Conservation (phyloP, 2,888 invertebrate species). For the Dicyrtomina minuta region DNA sequence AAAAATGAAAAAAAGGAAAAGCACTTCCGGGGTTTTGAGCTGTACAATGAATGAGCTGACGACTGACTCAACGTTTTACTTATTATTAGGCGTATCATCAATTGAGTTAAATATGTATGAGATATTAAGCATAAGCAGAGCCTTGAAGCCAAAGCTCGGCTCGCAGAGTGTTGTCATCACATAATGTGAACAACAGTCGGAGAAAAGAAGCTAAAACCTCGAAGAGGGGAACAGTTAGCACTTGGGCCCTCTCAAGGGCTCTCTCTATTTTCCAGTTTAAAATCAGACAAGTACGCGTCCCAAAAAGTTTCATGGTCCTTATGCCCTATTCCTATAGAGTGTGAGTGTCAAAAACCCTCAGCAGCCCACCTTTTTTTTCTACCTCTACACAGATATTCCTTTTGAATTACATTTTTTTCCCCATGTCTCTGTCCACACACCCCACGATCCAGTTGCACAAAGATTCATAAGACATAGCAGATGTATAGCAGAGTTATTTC, state of each 20-base stretch:
- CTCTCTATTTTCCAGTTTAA: slow-evolving; percentile 3
- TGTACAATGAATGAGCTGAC: too few species aligned
- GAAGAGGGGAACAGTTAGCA: neutral
- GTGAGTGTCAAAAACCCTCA: too few species aligned
- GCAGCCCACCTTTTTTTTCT: too few species aligned
- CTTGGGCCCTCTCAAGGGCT: neutral
- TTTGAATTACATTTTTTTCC: too few species aligned
- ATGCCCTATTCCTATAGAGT: too few species aligned
- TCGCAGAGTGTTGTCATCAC: slow-evolving; percentile 25
- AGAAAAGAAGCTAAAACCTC: neutral
- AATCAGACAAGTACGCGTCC: neutral
- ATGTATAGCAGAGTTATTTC: too few species aligned
- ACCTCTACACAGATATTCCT: too few species aligned
- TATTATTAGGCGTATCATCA: slow-evolving; percentile 30
- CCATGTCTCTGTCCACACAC: too few species aligned
- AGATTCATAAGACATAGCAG: too few species aligned
- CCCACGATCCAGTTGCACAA: too few species aligned
- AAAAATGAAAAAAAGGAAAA: slow-evolving; percentile 8
- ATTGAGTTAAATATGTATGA: neutral
- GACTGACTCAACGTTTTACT: neutral
- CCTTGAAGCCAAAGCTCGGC: neutral
- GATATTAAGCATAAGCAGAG: too few species aligned
- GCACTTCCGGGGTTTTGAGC: too few species aligned
- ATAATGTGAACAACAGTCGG: neutral
- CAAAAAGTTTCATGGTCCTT: neutral